A percentile compares a stretch with the other conserved stretches of the same genome.
phyloP scores from a whole-genome alignment of 2,888 invertebrate species.

The Acanthosepion pharaonis region DNA sequence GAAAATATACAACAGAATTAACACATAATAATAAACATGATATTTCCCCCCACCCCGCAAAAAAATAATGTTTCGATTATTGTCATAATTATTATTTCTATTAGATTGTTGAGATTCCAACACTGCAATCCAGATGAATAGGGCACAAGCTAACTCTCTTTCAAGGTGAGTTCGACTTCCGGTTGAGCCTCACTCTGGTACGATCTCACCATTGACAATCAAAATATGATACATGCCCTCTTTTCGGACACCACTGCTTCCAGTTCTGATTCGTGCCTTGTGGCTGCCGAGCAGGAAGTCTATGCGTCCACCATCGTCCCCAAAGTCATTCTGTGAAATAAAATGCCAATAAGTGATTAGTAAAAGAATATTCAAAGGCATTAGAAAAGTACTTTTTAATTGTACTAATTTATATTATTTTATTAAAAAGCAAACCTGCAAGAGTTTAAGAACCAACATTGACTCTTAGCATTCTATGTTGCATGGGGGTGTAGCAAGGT shows the following conservation, averaged over 20 bases:
- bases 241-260: not conserved
- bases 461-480: no score
- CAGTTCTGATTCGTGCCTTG: not conserved
- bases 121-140: not conserved
- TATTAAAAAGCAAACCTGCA: no score
- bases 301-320: not conserved
- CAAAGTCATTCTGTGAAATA: not conserved
- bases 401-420: no score
- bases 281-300: not conserved
- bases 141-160: not conserved
- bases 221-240: conserved; percentile 15
- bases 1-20: not conserved
- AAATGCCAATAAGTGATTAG: not conserved
- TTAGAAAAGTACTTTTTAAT: no score
- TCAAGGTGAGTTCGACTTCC: conserved; percentile 12
- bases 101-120: not conserved
- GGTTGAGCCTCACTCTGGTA: not conserved
- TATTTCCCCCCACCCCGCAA: no score
- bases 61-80: not conserved
- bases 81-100: not conserved
- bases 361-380: not conserved
- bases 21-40: not conserved
- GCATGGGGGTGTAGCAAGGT: no score
- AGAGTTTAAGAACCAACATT: no score
- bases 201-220: not conserved